A percentile compares a stretch with the other conserved stretches of the same genome.
phyloP scores from a whole-genome alignment of 2,113 vertebrate genomes.

The Austrofundulus limnaeus region DNA sequence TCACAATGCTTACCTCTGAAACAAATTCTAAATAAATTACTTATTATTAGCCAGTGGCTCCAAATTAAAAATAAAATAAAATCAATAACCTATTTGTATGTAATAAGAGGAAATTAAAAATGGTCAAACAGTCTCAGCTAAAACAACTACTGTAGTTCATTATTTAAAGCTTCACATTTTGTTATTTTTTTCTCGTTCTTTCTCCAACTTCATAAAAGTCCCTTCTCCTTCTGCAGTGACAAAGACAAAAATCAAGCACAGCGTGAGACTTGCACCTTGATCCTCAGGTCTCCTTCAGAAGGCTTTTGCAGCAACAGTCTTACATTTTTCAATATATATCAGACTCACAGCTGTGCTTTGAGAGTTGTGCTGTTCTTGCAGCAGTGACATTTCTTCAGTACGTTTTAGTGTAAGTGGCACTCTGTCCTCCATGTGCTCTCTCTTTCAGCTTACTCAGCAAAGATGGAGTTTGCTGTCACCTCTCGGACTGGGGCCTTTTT shows the following conservation, averaged over 20 bases:
- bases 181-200: not conserved
- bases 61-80: not conserved
- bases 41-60: slow-evolving; percentile 19
- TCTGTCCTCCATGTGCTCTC: slow-evolving; percentile 17
- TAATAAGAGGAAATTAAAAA: slow-evolving; percentile 30
- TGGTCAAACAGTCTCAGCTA: not conserved
- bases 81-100: slow-evolving; percentile 23
- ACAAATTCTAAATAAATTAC: slow-evolving; percentile 21
- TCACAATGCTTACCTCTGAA: slow-evolving; percentile 6
- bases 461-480: not conserved
- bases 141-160: not conserved
- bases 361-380: slow-evolving; percentile 6
- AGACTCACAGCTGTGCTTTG: slow-evolving; percentile 2
- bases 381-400: not conserved
- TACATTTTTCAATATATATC: slow-evolving; percentile 2
- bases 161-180: slow-evolving; percentile 7
- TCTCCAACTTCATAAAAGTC: not conserved
- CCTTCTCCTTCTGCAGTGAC: not conserved
- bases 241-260: slow-evolving; percentile 4
- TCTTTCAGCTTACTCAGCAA: slow-evolving; percentile 8
- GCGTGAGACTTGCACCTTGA: slow-evolving; percentile 9
- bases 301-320: not conserved
- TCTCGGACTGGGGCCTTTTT: not conserved
- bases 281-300: slow-evolving; percentile 9
- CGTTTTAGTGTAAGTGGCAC: not conserved